Percentiles rank a stretch among this genome's conserved stretches.
Evolutionary conservation across 2,888 invertebrate species (phyloP).

Genomic region (Crioceris asparagi): DNA sequence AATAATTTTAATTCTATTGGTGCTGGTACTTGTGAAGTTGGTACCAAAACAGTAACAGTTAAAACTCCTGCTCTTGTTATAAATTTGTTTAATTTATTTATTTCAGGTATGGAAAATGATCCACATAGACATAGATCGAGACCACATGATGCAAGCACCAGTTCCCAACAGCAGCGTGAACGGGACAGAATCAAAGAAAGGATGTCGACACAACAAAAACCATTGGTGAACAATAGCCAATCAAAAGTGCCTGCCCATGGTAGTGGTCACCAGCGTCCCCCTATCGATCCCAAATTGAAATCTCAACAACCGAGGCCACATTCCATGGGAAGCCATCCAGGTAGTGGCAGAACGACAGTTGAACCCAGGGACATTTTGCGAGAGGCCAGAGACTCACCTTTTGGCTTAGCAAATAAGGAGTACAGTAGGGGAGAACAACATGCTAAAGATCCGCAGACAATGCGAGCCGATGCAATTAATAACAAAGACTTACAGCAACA

Average conservation of each 20-base stretch:
- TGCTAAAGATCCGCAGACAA: too few relatives aligned
- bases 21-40: too few relatives aligned
- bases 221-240: slow-evolving; percentile 8
- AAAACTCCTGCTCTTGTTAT: too few relatives aligned
- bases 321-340: slow-evolving; percentile 8
- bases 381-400: slow-evolving; percentile 30
- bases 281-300: slow-evolving; percentile 31
- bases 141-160: slow-evolving; percentile 28
- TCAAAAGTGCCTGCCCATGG: slow-evolving; percentile 10
- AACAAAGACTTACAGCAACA: slow-evolving; percentile 25
- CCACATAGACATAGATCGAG: slow-evolving; percentile 31
- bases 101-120: slow-evolving; percentile 16
- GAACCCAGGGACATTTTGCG: slow-evolving; percentile 32
- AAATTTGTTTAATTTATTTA: slow-evolving; percentile 1
- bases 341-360: slow-evolving; percentile 12
- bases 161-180: slow-evolving; percentile 41
- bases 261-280: slow-evolving; percentile 25
- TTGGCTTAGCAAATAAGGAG: slow-evolving; percentile 19
- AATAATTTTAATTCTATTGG: too few relatives aligned
- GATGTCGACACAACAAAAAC: slow-evolving; percentile 35
- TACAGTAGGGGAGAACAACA: not conserved
- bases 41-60: too few relatives aligned
- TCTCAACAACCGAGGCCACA: slow-evolving; percentile 28
- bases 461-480: too few relatives aligned
- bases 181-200: slow-evolving; percentile 50